Conservation (phyloP, 2,888 invertebrate species). For the Orthosia gracilis region DNA sequence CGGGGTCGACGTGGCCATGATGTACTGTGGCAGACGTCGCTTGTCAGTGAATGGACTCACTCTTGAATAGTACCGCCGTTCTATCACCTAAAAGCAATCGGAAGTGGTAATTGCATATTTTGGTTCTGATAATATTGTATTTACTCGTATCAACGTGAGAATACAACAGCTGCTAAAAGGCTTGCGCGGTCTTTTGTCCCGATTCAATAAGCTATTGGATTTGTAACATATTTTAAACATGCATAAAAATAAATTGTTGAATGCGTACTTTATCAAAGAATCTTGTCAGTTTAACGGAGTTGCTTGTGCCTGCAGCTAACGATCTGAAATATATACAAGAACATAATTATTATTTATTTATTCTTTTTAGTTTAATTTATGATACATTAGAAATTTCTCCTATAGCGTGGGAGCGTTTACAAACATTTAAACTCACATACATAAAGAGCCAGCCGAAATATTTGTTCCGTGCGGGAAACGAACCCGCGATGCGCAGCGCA, state of each 20-base stretch:
- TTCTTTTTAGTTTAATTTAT: no score
- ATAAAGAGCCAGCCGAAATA: no score
- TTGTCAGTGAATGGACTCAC: constrained; percentile 90
- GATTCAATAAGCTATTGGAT: neutral
- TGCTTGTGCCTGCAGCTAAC: constrained; percentile 98
- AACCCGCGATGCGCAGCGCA: no score
- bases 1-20: constrained; percentile 84
- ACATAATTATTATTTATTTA: neutral
- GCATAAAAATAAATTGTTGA: neutral
- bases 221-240: neutral
- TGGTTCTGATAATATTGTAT: neutral
- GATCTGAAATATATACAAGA: constrained; percentile 90
- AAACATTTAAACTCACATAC: neutral
- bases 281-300: constrained; percentile 97
- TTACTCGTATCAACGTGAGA: neutral
- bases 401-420: neutral
- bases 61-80: constrained; percentile 90
- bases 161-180: neutral
- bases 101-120: constrained; percentile 5
- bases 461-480: no score
- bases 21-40: constrained; percentile 84
- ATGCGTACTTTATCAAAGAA: constrained; percentile 96
- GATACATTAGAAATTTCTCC: no score
- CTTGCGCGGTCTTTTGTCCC: neutral
- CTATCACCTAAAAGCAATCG: constrained; percentile 82